These are phyloP conservation scores for Heptranchias perlo DNA, from an alignment of 2,113 vertebrate species.

Conservation along the genomic window DNA sequence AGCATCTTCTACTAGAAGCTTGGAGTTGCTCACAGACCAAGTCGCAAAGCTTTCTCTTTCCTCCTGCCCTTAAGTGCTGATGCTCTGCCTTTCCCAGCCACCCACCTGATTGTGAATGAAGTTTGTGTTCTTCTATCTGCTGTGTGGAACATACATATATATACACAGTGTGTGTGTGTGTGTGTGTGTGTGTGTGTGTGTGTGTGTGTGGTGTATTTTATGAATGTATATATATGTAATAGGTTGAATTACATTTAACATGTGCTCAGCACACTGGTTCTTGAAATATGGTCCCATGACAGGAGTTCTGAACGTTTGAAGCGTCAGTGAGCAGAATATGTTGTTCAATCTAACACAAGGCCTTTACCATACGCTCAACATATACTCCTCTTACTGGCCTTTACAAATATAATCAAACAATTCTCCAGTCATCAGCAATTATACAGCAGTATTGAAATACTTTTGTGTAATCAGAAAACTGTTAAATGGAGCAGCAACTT, in stretches of 20 bases:
- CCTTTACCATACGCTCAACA: background rate
- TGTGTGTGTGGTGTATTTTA: too few relatives aligned
- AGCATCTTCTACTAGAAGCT: background rate
- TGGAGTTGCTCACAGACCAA: background rate
- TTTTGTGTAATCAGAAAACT: background rate
- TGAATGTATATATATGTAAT: background rate
- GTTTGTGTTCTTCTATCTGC: background rate
- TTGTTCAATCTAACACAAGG: background rate
- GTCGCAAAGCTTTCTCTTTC: background rate
- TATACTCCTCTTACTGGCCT: background rate
- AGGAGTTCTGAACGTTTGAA: background rate
- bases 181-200: too few relatives aligned
- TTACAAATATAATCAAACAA: background rate
- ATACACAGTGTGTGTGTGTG: too few relatives aligned
- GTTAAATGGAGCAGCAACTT: too few relatives aligned
- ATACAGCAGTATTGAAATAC: background rate
- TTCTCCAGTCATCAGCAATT: background rate
- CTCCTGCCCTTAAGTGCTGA: too few relatives aligned
- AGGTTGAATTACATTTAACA: background rate
- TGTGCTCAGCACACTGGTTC: background rate
- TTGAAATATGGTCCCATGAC: background rate
- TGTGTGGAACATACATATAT: background rate
- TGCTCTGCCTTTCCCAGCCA: background rate
- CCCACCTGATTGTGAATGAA: background rate
- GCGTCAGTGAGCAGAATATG: background rate